These are phyloP conservation scores for Papilio elwesi DNA, from an alignment of 2,888 invertebrate species.

Conservation along the genomic window DNA sequence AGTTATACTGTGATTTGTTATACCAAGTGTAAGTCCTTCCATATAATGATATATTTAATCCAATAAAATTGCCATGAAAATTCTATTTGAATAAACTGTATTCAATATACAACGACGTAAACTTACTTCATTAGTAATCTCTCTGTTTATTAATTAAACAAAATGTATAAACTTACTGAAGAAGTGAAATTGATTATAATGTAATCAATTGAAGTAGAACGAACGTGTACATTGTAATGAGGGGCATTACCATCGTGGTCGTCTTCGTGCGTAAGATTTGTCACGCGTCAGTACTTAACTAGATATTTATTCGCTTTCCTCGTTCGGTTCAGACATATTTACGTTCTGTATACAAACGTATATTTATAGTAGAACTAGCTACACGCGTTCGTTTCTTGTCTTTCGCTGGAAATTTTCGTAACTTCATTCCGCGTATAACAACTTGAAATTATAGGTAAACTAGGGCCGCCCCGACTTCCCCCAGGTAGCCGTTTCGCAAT, in stretches of 20 bases:
- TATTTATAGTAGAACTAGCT: not conserved
- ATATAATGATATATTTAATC: no score
- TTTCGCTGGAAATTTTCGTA: no score
- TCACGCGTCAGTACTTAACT: conserved; percentile 19
- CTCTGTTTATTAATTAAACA: not conserved
- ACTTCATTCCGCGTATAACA: no score
- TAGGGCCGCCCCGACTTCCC: no score
- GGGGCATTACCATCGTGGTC: not conserved
- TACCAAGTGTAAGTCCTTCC: no score
- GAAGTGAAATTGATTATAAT: conserved; percentile 24
- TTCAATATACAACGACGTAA: no score
- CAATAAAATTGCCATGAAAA: no score
- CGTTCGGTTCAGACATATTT: not conserved
- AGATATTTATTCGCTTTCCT: conserved; percentile 28
- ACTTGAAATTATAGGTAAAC: no score
- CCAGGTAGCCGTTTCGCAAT: no score
- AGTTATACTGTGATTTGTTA: no score
- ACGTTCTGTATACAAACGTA: not conserved
- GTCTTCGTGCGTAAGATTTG: conserved; percentile 19
- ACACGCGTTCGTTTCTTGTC: no score
- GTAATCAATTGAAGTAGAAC: conserved; percentile 1
- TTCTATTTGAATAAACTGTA: no score
- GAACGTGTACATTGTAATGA: conserved; percentile 11
- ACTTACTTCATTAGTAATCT: not conserved
- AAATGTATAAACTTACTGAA: not conserved